These are phyloP conservation scores for Psammodynastes pulverulentus DNA, from an alignment of 2,113 vertebrate species.

Conservation along the genomic window DNA sequence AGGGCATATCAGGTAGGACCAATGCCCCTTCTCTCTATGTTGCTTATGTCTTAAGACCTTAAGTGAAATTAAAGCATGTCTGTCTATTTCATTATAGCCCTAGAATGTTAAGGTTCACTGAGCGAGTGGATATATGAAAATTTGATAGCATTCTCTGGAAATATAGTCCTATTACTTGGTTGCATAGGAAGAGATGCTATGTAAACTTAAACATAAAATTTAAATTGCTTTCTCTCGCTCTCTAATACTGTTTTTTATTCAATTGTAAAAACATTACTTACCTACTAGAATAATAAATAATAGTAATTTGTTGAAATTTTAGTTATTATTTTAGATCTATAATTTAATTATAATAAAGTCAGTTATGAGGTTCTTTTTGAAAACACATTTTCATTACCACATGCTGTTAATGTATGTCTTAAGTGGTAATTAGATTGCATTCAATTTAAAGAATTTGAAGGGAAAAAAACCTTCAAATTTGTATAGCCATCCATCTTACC, in stretches of 20 bases:
- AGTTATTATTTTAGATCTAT: conserved; percentile 36
- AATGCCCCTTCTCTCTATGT: no score
- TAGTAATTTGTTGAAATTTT: conserved; percentile 51
- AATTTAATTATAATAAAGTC: conserved; percentile 56
- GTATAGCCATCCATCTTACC: background rate
- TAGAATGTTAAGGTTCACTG: background rate
- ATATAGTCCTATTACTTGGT: background rate
- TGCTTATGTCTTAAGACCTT: background rate
- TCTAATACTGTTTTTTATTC: background rate
- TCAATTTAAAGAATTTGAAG: conserved; percentile 43
- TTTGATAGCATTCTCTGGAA: background rate
- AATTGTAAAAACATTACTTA: background rate
- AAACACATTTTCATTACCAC: conserved; percentile 45
- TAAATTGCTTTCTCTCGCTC: background rate
- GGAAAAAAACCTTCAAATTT: background rate
- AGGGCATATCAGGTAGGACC: no score
- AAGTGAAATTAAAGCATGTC: background rate
- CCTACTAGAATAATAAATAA: conserved; percentile 35
- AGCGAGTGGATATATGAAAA: background rate
- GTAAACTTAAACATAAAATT: background rate
- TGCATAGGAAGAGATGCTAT: background rate
- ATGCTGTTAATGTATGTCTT: conserved; percentile 55
- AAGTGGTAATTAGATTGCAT: conserved; percentile 55
- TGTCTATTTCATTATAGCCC: background rate
- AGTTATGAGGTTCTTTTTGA: conserved; percentile 42